Evolutionary conservation across 2,888 invertebrate species (phyloP), one percentile per base, ranked within the genome.

Genomic region (Meandrusa payeni): DNA sequence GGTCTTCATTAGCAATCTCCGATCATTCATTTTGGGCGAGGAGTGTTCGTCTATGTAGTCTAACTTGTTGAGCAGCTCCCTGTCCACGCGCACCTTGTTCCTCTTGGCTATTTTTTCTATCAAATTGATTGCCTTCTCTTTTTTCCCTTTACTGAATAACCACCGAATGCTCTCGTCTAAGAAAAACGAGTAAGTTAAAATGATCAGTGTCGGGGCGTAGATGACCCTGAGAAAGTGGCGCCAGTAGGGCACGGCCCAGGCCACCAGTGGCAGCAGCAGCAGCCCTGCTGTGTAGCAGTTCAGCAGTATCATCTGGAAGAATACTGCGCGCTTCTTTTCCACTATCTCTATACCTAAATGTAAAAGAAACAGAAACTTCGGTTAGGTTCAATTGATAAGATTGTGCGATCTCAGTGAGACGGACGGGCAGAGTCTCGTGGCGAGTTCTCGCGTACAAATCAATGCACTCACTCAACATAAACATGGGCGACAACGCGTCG

Each of bases 381-480:
- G n/a, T n/a, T n/a, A n/a, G n/a, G n/a, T n/a, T n/a, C n/a, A n/a
- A n/a, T n/a, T n/a, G n/a, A n/a, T n/a, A n/a, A n/a, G n/a, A n/a
- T n/a, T n/a, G n/a, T n/a, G n/a, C n/a, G n/a, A n/a, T n/a, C n/a
- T n/a, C n/a, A n/a, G n/a, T n/a, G n/a, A n/a, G n/a, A n/a, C n/a
- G n/a, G n/a, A n/a, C n/a, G n/a, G n/a, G n/a, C n/a, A n/a, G n/a
- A n/a, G n/a, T n/a, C n/a, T n/a, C n/a, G n/a, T n/a, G n/a, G n/a
- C n/a, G n/a, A n/a, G n/a, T n/a, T n/a, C n/a, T n/a, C n/a, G n/a
- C n/a, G n/a, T n/a, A n/a, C n/a, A n/a, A n/a, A n/a, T n/a, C n/a
- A n/a, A n/a, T n/a, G n/a, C n/a, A n/a, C 85, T 52, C 53, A 86
- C 86, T 86, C 6, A 86, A 55, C 86, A 86, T 86, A 33, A 86